Evolutionary conservation across 2,797 vertebrate genomes (phyloP), one percentile per base, ranked within the genome.

Genomic region (Xiphophorus birchmanni): DNA sequence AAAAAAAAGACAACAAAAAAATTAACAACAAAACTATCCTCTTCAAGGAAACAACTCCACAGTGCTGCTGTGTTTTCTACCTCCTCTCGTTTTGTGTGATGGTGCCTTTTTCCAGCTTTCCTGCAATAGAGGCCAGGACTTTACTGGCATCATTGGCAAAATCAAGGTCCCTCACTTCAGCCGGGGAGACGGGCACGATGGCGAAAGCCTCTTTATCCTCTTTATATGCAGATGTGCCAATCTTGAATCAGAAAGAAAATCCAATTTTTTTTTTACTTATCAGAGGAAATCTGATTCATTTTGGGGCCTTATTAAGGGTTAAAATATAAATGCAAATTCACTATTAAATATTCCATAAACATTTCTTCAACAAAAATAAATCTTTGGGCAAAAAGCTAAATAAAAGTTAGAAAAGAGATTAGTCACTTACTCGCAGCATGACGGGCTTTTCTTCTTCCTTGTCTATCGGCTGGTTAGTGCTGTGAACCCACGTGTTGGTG

Each of bases 131-230:
- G 45, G 98, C 98, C 80, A 99, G 92, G 56, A 99, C 99, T 94
- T 99, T 99, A 91, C 99, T 99, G 77, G 99, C 99, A 80, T 99
- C 99, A 0, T 99, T 99, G 29, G 98, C 98, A 93, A 99, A 99
- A 93, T 99, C 99, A 80, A 99, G 95, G 92, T 99, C 99, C 84
- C 99, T 95, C 74, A 99, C 99, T 92, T 99, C 99, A 2, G 98
- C 98, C 0, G 99, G 98, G 8, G 99, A 99, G 77, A 99, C 99
- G 0, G 99, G 99, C 67, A 99, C 98, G 6, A 99, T 99, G 65
- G 99, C 98, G 91, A 99, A 99, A 0, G 99, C 99, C 89, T 99
- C 99, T 92, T 99, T 99, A 93, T 99, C 99, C 86, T 99, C 99
- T 87, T 99, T 99, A 65, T 98, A 95, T 0, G 97, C 94, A 69